Base-by-base conservation (phyloP, 2,888 invertebrate genomes). In the Dicranocentrus wangi region DNA sequence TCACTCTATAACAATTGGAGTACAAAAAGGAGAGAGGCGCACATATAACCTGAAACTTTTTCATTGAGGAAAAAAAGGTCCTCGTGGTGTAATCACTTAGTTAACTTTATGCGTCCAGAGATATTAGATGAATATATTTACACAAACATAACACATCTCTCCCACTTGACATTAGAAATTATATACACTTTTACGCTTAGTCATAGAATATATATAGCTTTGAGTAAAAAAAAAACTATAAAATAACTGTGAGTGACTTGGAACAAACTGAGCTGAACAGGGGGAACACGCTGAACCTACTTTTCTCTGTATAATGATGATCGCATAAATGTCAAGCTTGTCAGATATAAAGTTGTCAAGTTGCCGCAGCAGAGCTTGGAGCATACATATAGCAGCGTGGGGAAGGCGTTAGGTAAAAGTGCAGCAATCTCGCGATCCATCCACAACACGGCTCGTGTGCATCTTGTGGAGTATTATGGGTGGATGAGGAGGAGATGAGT, bases 311-410 rank as follows among this genome's bases (percentile, higher is more conserved):
- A 76, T 69, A 75, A 75, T 73, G 75, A 81, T 76, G 77, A 72
- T 73, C 72, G 71, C 78, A 82, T 82, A 78, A 82, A 82, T 82
- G 82, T 82, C 82, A 82, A 78, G 78, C 82, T 77, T 82, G 82
- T 82, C 82, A 82, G 78, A 78, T 72, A 76, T 78, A 76, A 82
- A 82, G 82, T 82, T 82, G 82, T 82, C 82, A 82, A 71, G 78
- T 71, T 78, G 63, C 65, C 53, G 65, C 70, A n/a, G n/a, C n/a
- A 65, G 61, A 77, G 61, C 69, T 69, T 55, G 70, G 61, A 61
- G n/a, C n/a, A n/a, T n/a, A n/a, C n/a, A n/a, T n/a, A n/a, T n/a
- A n/a, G 21, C 58, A 65, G 65, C 63, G 32, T 60, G 51, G 65
- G 25, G 58, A 15, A 63, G 53, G 66, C 47, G 71, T 25, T 73